Conservation (phyloP, 2,113 vertebrate species). For the Sclerurus mexicanus region DNA sequence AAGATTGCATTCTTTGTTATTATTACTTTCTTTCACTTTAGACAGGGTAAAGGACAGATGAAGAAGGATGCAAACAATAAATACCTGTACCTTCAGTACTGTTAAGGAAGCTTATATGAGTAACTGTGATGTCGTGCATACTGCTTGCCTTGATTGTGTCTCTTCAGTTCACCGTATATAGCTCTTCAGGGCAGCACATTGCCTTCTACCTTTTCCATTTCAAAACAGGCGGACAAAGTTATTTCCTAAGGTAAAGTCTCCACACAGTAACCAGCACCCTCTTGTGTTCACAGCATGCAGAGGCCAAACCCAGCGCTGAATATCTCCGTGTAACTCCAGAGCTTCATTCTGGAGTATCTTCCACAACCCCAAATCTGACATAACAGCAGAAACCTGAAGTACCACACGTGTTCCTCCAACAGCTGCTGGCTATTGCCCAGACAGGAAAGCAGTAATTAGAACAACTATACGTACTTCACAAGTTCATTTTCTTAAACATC, state of each 20-base stretch:
- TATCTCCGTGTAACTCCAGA: accelerated
- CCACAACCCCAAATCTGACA: neutral
- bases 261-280: neutral
- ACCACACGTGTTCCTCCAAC: neutral
- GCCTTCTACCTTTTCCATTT: neutral
- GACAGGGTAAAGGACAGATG: neutral
- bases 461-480: neutral
- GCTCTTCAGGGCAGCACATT: neutral
- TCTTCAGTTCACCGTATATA: accelerated
- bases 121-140: neutral
- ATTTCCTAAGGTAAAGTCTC: neutral
- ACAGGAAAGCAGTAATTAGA: neutral
- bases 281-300: neutral
- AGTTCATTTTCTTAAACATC: neutral
- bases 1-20: neutral
- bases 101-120: neutral
- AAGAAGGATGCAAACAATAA: neutral
- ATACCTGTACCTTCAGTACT: neutral
- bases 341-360: neutral
- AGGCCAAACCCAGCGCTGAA: neutral
- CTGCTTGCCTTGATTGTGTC: neutral
- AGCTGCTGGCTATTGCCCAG: neutral
- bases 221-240: neutral
- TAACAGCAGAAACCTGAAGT: neutral
- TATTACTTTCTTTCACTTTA: neutral